A percentile compares a stretch with the other conserved stretches of the same genome.
These are phyloP conservation scores for Lasioglossum figueresi DNA, from an alignment of 2,888 invertebrate species.

Conservation along the genomic window DNA sequence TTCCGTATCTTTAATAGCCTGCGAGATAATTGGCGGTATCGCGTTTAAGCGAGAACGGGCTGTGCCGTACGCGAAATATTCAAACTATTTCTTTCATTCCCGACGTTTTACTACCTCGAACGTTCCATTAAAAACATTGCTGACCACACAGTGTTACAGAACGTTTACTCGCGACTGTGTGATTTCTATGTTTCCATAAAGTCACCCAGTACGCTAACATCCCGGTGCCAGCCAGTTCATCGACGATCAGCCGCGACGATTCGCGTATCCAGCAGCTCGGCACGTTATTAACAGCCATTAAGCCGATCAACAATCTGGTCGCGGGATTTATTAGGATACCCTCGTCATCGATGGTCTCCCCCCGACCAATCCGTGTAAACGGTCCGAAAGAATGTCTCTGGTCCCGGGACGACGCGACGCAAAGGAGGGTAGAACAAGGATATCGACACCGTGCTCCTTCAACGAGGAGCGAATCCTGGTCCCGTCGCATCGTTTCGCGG, in stretches of 20 bases:
- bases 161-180: too few relatives aligned
- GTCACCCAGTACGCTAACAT: too few relatives aligned
- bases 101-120: not conserved
- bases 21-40: not conserved
- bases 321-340: constrained; percentile 19
- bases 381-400: constrained; percentile 14
- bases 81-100: not conserved
- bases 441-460: not conserved
- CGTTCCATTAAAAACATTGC: not conserved
- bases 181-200: too few relatives aligned
- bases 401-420: not conserved
- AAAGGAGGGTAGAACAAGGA: constrained; percentile 15
- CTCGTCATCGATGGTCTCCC: constrained; percentile 27
- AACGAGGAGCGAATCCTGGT: not conserved
- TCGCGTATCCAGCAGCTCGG: not conserved
- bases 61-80: not conserved
- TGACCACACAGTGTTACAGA: not conserved
- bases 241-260: not conserved
- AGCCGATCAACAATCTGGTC: not conserved
- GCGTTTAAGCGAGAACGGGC: not conserved
- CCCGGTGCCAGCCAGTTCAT: not conserved
- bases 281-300: constrained; percentile 26
- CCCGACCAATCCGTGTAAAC: constrained; percentile 21
- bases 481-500: constrained; percentile 1
- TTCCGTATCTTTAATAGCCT: not conserved